Percentiles rank a stretch among this genome's conserved stretches.
These are phyloP conservation scores for Mastacembelus armatus DNA, from an alignment of 2,797 vertebrate species.

Conservation along the genomic window DNA sequence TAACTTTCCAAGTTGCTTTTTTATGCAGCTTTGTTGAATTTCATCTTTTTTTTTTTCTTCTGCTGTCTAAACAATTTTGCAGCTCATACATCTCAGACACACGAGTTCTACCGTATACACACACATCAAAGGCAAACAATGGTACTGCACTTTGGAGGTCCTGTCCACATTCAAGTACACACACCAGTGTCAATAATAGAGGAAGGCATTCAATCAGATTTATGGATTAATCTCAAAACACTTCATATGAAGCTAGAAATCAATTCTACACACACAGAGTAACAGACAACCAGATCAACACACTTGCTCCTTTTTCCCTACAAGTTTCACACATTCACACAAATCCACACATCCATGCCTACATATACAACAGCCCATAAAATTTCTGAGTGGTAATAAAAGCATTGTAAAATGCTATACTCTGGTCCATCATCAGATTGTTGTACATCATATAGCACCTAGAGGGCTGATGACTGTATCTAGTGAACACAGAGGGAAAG, in stretches of 20 bases:
- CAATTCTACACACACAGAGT: constrained; percentile 21
- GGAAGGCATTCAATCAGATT: constrained; percentile 44
- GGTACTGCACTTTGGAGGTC: neutral
- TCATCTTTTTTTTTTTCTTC: constrained; percentile 40
- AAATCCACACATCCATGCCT: neutral
- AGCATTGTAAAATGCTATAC: constrained; percentile 9
- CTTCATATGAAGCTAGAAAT: constrained; percentile 31
- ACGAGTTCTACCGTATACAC: neutral
- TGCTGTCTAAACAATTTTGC: constrained; percentile 42
- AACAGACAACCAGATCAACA: neutral
- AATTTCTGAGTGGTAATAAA: neutral
- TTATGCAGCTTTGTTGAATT: constrained; percentile 41
- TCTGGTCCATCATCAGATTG: constrained; percentile 33
- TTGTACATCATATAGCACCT: constrained; percentile 23
- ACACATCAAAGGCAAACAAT: neutral
- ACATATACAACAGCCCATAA: neutral
- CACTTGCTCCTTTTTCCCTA: neutral
- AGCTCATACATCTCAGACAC: constrained; percentile 53
- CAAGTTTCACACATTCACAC: neutral
- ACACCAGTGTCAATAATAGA: constrained; percentile 39
- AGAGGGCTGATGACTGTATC: constrained; percentile 16
- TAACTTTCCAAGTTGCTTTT: constrained; percentile 33
- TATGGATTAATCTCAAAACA: constrained; percentile 45
- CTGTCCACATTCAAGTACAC: neutral
- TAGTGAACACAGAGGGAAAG: neutral